phyloP scores from a whole-genome alignment of 2,888 invertebrate genomes.

The Apamea anceps region DNA sequence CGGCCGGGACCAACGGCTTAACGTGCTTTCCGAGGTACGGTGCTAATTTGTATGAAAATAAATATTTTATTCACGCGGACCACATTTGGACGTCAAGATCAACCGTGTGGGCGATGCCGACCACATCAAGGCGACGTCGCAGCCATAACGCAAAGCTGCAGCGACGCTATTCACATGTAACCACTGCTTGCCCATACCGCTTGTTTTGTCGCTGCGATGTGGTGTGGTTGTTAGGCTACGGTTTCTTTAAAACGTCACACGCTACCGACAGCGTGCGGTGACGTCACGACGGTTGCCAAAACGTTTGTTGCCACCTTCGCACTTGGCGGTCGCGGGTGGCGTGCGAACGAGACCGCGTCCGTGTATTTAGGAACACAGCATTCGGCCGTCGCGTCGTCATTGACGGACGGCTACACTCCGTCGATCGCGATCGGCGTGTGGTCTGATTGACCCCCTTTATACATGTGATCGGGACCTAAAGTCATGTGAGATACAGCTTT shows the following conservation, averaged over 20 bases:
- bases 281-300: neutral
- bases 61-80: neutral
- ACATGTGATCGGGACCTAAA: constrained; percentile 49
- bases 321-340: neutral
- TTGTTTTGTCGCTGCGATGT: neutral
- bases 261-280: neutral
- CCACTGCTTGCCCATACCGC: neutral
- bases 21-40: no score
- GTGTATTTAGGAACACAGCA: neutral
- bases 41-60: neutral
- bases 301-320: neutral
- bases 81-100: neutral
- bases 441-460: no score
- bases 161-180: neutral
- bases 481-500: constrained; percentile 71
- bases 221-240: neutral
- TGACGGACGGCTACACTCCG: neutral
- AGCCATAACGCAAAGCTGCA: neutral
- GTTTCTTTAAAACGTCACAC: neutral
- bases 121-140: neutral
- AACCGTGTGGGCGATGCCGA: neutral
- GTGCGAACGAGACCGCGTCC: neutral
- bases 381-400: no score
- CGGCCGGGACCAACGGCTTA: no score
- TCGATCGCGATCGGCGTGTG: neutral